Conservation (phyloP, 2,888 invertebrate genomes). For the Mythimna albipuncta region DNA sequence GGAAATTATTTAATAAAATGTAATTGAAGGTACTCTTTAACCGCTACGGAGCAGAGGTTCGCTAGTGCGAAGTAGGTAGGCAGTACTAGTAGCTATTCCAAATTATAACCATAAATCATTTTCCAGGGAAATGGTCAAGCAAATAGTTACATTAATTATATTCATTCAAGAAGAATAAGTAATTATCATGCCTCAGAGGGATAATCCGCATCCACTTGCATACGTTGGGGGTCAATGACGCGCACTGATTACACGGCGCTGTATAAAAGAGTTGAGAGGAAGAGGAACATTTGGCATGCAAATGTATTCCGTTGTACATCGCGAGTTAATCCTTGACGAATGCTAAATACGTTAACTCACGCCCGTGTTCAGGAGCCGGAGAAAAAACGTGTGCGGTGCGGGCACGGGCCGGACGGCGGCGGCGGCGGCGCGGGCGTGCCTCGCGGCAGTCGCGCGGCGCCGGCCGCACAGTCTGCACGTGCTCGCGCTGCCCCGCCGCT, state of each 20-base stretch:
- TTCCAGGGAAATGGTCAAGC: not conserved
- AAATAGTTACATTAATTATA: not conserved
- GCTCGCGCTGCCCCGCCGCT: not conserved
- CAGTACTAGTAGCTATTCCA: not conserved
- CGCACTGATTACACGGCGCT: slow-evolving; percentile 42
- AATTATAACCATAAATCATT: not conserved
- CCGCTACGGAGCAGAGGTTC: not conserved
- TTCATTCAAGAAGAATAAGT: slow-evolving; percentile 9
- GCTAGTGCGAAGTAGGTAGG: not conserved
- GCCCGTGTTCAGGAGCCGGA: slow-evolving; percentile 54
- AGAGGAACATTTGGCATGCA: slow-evolving; percentile 45
- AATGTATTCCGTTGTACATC: slow-evolving; percentile 62
- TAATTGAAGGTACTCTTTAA: slow-evolving; percentile 9
- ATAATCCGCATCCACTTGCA: slow-evolving; percentile 9
- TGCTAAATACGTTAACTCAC: slow-evolving; percentile 63
- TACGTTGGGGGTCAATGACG: slow-evolving; percentile 38
- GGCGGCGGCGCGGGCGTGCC: slow-evolving; percentile 49
- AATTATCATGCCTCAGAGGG: slow-evolving; percentile 6
- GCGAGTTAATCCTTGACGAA: slow-evolving; percentile 62
- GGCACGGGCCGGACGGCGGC: slow-evolving; percentile 35
- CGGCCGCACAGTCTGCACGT: slow-evolving; percentile 70
- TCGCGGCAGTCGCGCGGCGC: slow-evolving; percentile 79
- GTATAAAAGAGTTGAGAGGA: slow-evolving; percentile 39
- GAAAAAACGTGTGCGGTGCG: slow-evolving; percentile 53
- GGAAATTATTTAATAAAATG: slow-evolving; percentile 46